Evolutionary conservation across 2,113 vertebrate species (phyloP).

Genomic region (Strix uralensis): DNA sequence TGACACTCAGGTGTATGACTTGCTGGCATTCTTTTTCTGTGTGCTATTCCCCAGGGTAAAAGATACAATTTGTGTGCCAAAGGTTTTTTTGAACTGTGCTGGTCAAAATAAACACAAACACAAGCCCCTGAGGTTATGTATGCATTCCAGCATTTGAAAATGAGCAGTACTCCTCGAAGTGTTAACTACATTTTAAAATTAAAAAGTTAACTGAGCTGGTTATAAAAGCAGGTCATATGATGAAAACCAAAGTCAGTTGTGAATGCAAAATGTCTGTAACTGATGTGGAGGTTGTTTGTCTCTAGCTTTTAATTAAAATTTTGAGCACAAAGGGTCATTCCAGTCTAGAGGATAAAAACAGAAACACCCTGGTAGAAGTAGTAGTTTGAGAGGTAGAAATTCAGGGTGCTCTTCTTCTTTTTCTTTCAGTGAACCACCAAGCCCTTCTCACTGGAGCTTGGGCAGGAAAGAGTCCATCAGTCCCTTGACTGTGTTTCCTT

Average conservation of each 20-base stretch:
- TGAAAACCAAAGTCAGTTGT: not conserved
- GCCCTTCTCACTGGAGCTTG: not conserved
- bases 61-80: not conserved
- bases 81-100: not conserved
- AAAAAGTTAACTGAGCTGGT: not conserved
- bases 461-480: not conserved
- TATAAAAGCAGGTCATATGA: not conserved
- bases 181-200: slow-evolving; percentile 5
- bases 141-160: not conserved
- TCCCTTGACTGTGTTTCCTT: not conserved
- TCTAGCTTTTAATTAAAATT: not conserved
- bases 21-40: not conserved
- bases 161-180: not conserved
- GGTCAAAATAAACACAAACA: not conserved
- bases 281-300: not conserved
- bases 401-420: not conserved
- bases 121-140: not conserved
- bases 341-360: not conserved
- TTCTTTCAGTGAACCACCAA: not conserved
- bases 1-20: not conserved
- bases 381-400: not conserved
- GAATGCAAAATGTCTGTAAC: not conserved
- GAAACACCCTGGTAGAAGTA: not conserved
- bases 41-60: not conserved
- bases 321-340: not conserved